These are phyloP conservation scores for Meloidogyne floridensis DNA, from an alignment of 1,140 invertebrate genomes.

Conservation along the genomic window DNA sequence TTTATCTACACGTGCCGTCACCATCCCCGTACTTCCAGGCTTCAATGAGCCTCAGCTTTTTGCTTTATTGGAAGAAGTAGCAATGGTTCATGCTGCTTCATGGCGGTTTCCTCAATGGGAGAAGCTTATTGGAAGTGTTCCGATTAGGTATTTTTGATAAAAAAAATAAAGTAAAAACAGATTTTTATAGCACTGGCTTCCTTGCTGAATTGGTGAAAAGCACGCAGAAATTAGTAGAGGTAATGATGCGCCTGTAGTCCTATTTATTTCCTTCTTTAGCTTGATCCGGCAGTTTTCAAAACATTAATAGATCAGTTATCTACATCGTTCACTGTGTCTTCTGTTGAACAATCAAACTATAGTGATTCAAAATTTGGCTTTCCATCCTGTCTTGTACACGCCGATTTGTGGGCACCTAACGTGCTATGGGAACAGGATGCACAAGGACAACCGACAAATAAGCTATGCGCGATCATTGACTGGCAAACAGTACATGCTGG, in stretches of 20 bases:
- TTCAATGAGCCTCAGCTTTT: slow-evolving; percentile 47
- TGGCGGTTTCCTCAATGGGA: slow-evolving; percentile 45
- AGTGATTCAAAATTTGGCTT: slow-evolving; percentile 33
- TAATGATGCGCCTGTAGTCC: neutral
- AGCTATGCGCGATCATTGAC: slow-evolving; percentile 47
- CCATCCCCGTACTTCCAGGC: slow-evolving; percentile 44
- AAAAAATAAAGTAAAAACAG: neutral
- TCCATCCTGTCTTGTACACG: slow-evolving; percentile 47
- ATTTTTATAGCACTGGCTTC: neutral
- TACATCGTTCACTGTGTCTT: neutral
- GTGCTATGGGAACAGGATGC: slow-evolving; percentile 45
- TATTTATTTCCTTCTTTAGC: slow-evolving; percentile 7
- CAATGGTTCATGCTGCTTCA: slow-evolving; percentile 39
- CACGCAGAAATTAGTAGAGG: neutral
- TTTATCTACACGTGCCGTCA: slow-evolving; percentile 30
- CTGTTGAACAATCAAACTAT: slow-evolving; percentile 1
- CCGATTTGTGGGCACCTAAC: slow-evolving; percentile 51
- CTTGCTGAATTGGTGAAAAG: neutral
- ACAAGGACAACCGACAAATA: slow-evolving; percentile 33
- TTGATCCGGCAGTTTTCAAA: neutral
- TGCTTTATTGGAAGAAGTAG: slow-evolving; percentile 42
- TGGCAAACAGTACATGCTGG: slow-evolving; percentile 50
- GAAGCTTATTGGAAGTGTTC: neutral
- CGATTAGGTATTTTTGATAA: neutral
- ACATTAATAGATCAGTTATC: neutral